Base-by-base conservation (phyloP, 2,113 vertebrate genomes). In the Xiphophorus couchianus region DNA sequence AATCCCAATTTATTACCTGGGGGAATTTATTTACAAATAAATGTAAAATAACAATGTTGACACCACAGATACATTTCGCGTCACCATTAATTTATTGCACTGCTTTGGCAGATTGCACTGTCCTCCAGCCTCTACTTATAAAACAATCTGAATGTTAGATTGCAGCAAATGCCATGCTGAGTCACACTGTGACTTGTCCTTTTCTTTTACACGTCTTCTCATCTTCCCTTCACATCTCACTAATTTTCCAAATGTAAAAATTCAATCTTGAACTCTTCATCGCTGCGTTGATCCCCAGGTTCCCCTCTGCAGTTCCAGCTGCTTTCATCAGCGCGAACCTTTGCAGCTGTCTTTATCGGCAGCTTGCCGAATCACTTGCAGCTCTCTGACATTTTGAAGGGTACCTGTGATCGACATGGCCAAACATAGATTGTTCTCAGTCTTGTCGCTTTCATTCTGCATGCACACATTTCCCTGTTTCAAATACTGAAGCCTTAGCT, bases 361-460 rank as follows among this genome's bases (percentile, higher is more conserved):
- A 66, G 69, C 65, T 33, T 77, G 63, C 77, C 62, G 80, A 84
- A 85, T 90, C 77, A 82, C 69, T 65, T 33, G 3, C 37, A 77
- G 74, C 74, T 13, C 63, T 65, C 44, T 80, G 81, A 82, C 76
- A 82, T 86, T 85, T 73, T 88, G 71, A 89, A 86, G 85, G 78
- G 31, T 78, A 69, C 66, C 63, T 74, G 74, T 75, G 84, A 84
- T 89, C 80, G 79, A 66, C 69, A 84, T 89, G 76, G 69, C 42
- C 68, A 75, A 87, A 84, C 76, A 66, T 11, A 51, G 25, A 72
- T 10, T 62, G 44, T 63, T n/a, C 65, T 70, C 51, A 74, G 17
- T 75, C 66, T 14, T 76, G 51, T 76, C 64, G 1, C 63, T 65
- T 62, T 73, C 31, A 74, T 29, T 19, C 66, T 54, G 33, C 25